Evolutionary conservation across 2,888 invertebrate species (phyloP).

Genomic region (Leuctra nigra): DNA sequence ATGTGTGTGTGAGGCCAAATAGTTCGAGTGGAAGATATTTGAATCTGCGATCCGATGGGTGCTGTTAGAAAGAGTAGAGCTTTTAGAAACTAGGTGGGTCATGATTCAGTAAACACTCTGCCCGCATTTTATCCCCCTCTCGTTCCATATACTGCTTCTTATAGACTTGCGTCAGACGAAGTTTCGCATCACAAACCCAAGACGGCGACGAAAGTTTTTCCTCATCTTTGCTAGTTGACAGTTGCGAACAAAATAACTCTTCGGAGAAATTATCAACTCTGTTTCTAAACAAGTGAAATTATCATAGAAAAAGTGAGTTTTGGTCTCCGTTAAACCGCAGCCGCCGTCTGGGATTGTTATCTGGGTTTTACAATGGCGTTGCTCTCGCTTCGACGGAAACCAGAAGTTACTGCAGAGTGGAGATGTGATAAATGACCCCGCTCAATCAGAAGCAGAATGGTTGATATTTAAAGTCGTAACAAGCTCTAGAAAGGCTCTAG

Average conservation of each 20-base stretch:
- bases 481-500: too few species aligned
- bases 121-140: constrained; percentile 21
- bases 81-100: constrained; percentile 21
- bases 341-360: too few species aligned
- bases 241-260: background rate
- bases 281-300: constrained; percentile 8
- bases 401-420: too few species aligned
- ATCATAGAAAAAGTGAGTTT: background rate
- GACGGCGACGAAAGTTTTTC: constrained; percentile 21
- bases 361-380: too few species aligned
- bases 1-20: background rate
- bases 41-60: constrained; percentile 20
- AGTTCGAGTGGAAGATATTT: constrained; percentile 24
- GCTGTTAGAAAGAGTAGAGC: constrained; percentile 5
- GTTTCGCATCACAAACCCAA: constrained; percentile 11
- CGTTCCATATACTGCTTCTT: constrained; percentile 6
- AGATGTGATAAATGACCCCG: too few species aligned
- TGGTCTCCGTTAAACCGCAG: background rate
- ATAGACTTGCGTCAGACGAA: constrained; percentile 9
- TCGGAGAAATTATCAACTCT: constrained; percentile 11
- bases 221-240: constrained; percentile 13
- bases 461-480: too few species aligned
- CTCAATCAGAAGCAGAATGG: too few species aligned
- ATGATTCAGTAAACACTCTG: constrained; percentile 25
- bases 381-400: too few species aligned